A percentile compares a stretch with the other conserved stretches of the same genome.
Conservation (phyloP, 2,113 vertebrate species). For the Hippocampus zosterae region DNA sequence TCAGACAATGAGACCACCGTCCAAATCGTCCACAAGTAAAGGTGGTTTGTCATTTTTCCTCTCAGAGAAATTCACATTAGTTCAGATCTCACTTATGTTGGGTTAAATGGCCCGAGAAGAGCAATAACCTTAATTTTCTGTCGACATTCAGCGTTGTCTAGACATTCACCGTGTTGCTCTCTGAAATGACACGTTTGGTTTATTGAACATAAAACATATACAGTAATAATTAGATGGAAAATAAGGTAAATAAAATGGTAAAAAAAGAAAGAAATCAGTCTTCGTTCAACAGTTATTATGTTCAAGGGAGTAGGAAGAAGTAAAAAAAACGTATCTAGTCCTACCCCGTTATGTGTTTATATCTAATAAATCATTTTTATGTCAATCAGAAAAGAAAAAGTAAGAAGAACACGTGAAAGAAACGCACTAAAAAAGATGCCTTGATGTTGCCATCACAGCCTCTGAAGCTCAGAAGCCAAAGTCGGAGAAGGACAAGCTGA, state of each 20-base stretch:
- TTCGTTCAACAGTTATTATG: no score
- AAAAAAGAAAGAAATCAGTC: no score
- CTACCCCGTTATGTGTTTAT: no score
- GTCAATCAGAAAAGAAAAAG: no score
- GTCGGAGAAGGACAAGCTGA: slow-evolving; percentile 84
- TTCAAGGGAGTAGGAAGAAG: no score
- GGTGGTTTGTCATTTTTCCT: slow-evolving; percentile 53
- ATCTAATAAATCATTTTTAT: no score
- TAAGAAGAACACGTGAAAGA: no score
- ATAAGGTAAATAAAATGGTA: no score
- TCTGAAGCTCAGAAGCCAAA: slow-evolving; percentile 74
- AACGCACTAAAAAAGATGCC: neutral
- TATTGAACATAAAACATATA: no score
- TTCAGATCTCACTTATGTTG: neutral
- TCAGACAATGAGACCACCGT: slow-evolving; percentile 91
- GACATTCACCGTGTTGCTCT: neutral
- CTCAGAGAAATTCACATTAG: neutral
- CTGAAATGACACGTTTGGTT: neutral
- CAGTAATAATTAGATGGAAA: no score
- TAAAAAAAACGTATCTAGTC: no score
- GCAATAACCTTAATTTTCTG: neutral
- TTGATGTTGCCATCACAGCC: slow-evolving; percentile 15
- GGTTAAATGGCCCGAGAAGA: no score
- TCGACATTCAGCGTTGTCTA: neutral
- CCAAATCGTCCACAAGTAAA: slow-evolving; percentile 79